Conservation (phyloP, 2,888 invertebrate species). For the Clostera curtula region DNA sequence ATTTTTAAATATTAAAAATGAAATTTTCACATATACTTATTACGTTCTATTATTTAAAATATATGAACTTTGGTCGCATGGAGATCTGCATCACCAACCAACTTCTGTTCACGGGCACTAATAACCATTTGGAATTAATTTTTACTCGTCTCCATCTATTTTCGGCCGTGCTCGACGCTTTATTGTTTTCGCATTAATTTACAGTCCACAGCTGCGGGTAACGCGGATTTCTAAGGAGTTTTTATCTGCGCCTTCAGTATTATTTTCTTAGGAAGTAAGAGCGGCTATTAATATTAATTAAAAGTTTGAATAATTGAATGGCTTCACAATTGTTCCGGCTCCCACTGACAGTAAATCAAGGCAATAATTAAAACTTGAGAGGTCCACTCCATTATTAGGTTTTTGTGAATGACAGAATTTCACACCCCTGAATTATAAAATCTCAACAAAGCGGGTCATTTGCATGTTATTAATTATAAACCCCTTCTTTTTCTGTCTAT, state of each 20-base stretch:
- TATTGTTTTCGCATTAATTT: constrained; percentile 74
- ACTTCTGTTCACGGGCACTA: constrained; percentile 56
- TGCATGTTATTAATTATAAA: constrained; percentile 2
- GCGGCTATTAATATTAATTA: constrained; percentile 74
- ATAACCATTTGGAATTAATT: constrained; percentile 66
- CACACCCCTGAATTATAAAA: constrained; percentile 17
- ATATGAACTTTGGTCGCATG: too few species aligned
- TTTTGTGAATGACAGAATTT: constrained; percentile 49
- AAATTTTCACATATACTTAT: too few species aligned
- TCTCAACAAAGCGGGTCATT: constrained; percentile 3
- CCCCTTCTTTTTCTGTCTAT: too few species aligned
- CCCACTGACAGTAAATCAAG: constrained; percentile 51
- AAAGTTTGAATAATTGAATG: constrained; percentile 74
- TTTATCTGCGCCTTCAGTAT: constrained; percentile 62
- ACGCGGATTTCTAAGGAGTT: constrained; percentile 69
- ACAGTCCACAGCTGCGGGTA: constrained; percentile 68
- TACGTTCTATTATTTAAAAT: too few species aligned
- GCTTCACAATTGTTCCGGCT: constrained; percentile 63
- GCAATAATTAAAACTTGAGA: constrained; percentile 65
- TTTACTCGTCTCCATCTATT: constrained; percentile 55
- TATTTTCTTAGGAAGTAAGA: constrained; percentile 70
- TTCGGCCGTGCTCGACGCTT: constrained; percentile 50
- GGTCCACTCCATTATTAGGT: constrained; percentile 47
- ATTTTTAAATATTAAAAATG: too few species aligned
- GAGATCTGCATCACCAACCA: constrained; percentile 33